Evolutionary conservation across 1,140 invertebrate species (phyloP).

Genomic region (Acyrthosiphon pisum): DNA sequence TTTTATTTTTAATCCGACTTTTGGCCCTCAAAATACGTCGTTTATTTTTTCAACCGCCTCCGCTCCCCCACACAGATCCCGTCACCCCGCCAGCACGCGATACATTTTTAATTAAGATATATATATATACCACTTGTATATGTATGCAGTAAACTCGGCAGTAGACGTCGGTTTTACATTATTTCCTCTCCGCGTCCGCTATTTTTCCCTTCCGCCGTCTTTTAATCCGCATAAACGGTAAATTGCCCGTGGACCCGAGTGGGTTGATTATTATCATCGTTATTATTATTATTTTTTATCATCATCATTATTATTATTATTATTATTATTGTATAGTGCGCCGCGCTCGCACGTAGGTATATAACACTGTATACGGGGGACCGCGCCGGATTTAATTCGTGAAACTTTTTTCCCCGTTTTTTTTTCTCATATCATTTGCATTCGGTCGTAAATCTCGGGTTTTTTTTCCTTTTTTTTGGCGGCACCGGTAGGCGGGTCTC

Average conservation of each 20-base stretch:
- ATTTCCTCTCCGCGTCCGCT: not conserved
- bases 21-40: slow-evolving; percentile 31
- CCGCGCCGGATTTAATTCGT: not conserved
- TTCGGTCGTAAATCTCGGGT: not conserved
- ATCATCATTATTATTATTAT: not conserved
- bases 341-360: not conserved
- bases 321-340: not conserved
- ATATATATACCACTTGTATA: not conserved
- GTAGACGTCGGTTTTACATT: slow-evolving; percentile 24
- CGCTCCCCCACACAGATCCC: not conserved
- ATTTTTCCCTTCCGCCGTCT: not conserved
- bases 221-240: slow-evolving; percentile 20
- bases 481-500: not conserved
- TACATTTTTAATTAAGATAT: slow-evolving; percentile 50
- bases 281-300: not conserved
- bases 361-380: not conserved
- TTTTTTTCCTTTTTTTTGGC: not conserved
- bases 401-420: not conserved
- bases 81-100: not conserved
- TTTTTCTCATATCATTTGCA: not conserved
- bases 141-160: not conserved
- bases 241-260: slow-evolving; percentile 31
- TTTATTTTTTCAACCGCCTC: not conserved
- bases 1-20: slow-evolving; percentile 53
- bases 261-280: slow-evolving; percentile 4